Percentiles rank a stretch among this genome's conserved stretches.
Conservation (phyloP, 2,797 vertebrate species). For the Takifugu ocellatus region DNA sequence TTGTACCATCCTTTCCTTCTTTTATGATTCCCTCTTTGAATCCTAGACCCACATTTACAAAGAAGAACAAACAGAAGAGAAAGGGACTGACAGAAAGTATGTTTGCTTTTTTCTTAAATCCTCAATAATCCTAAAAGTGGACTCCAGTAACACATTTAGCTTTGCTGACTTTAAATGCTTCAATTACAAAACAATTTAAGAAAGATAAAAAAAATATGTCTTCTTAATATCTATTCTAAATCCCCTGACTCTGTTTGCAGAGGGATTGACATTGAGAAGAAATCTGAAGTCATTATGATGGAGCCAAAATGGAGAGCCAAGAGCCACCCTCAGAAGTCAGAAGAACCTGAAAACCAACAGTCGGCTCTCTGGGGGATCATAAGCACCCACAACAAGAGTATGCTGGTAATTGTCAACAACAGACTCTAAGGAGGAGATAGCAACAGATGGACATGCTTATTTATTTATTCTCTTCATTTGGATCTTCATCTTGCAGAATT, state of each 20-base stretch:
- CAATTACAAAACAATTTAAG: not conserved
- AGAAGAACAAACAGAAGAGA: conserved; percentile 40
- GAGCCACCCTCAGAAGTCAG: conserved; percentile 70
- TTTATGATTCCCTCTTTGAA: not conserved
- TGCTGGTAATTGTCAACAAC: conserved; percentile 79
- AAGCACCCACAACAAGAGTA: conserved; percentile 84
- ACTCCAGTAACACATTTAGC: no score
- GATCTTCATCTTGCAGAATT: conserved; percentile 78
- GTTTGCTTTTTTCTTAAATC: conserved; percentile 12
- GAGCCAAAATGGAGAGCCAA: conserved; percentile 70
- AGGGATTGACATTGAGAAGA: conserved; percentile 69
- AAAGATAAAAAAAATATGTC: not conserved
- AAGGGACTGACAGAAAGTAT: conserved; percentile 53
- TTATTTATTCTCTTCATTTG: conserved; percentile 2
- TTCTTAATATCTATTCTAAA: not conserved
- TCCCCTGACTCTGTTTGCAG: conserved; percentile 60
- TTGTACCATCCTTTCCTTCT: not conserved
- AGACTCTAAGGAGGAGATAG: not conserved
- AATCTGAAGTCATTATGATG: conserved; percentile 60
- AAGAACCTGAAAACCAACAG: conserved; percentile 79
- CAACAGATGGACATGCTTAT: conserved; percentile 12
- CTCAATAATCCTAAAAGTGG: no score
- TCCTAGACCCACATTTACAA: conserved; percentile 6
- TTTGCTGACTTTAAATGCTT: not conserved
- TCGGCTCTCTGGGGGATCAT: conserved; percentile 87